Evolutionary conservation across 2,888 invertebrate genomes (phyloP), one percentile per base, ranked within the genome.

Genomic region (Epirrhoe tristata): DNA sequence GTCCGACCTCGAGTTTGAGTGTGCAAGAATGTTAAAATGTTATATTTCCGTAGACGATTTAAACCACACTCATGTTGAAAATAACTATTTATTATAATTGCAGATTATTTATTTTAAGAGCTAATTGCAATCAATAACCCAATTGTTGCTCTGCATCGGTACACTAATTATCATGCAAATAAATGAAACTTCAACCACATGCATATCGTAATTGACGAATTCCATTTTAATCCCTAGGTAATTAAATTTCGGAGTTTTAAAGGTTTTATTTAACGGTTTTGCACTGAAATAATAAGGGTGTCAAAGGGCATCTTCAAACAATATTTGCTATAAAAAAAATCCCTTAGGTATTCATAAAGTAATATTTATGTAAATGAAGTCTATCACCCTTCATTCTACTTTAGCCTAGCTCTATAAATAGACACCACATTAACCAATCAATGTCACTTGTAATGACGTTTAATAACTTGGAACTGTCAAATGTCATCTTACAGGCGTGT

Each of bases 141-240:
- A 48, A 48, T 48, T 48, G 48, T 48, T 48, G 14, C 48, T 48
- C 6, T 48, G 16, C 48, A 48, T 7, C 7, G 6, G 48, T 14
- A 48, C 32, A 14, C 53, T 34, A 53, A 53, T 53, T 53, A 34
- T 14, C 34, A 53, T 53, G 53, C 34, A 53, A 53, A 53, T 53
- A 34, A 53, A 53, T 14, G 24, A 43, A n/a, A 56, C 39, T 39
- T 56, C 56, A 12, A 16, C 48, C 48, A 48, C 48, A 48, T 48
- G 1, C 48, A 16, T 48, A 16, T 14, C 48, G 48, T 48, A 48
- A 48, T 43, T 48, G 48, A 48, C 48, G 48, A 48, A 16, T 16
- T 46, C 2, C 48, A 16, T 48, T 48, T 48, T 16, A 16, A 48
- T 16, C 16, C 14, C 7, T 48, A 48, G 16, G 14, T 48, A 48